Base-by-base conservation (phyloP, 2,797 vertebrate genomes). In the Aphelocoma californica region DNA sequence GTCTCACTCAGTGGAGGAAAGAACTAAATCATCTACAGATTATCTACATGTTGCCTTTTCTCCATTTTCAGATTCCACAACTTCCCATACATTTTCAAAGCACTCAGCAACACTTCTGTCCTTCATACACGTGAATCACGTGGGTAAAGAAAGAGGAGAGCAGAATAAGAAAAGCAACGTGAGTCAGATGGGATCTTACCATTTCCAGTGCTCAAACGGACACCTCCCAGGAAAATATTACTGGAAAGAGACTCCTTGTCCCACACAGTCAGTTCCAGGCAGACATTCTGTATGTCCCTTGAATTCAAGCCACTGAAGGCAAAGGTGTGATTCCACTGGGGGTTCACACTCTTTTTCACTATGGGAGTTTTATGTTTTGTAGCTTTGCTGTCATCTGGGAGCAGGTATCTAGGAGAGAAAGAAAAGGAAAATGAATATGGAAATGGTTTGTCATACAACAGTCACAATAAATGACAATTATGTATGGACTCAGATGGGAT, bases 321-420 rank as follows among this genome's bases (percentile, higher is more conserved):
- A 96, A 99, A 99, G 42, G 98, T 99, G 93, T 99, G 98, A 97
- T 99, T 99, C 99, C 99, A 99, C 86, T 98, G 98, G 8, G 99
- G 99, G 96, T 99, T 99, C 80, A 99, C 98, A 0, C 98, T 99
- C 92, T 98, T 99, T 57, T 98, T 99, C 84, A 99, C 97, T 89
- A 99, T 98, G 9, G 98, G 98, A 13, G 99, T 99, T 98, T 99
- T 99, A 98, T 99, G 99, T 98, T 99, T 99, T 38, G 99, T 99
- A 73, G 98, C 98, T 98, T 99, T 99, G 96, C 97, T 99, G 97
- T 98, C 98, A 97, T 99, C 99, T 51, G 99, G 99, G 36, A 99
- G 99, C 62, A 99, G 98, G 90, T 99, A 99, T 34, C 99, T 99
- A 90, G 32, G 54, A 70, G 66, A 82, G 6, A 82, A 0, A 85